phyloP scores from a whole-genome alignment of 2,113 vertebrate genomes.

The Puntigrus tetrazona region DNA sequence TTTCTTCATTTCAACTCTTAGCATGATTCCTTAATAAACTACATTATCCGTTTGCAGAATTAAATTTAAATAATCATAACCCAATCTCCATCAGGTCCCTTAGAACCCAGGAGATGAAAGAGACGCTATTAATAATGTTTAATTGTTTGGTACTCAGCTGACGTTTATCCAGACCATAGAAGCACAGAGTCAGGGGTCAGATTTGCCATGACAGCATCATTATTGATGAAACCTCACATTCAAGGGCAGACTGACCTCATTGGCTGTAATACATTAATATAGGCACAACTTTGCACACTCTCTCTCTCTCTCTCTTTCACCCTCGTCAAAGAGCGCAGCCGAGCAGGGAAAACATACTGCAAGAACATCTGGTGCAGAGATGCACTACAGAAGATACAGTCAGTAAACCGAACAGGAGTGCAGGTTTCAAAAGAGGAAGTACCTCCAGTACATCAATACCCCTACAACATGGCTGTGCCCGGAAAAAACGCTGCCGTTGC shows the following conservation, averaged over 20 bases:
- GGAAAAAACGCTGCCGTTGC: not conserved
- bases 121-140: not conserved
- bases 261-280: not conserved
- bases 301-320: conserved; percentile 9
- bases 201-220: not conserved
- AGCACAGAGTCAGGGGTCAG: not conserved
- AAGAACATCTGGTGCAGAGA: conserved; percentile 50
- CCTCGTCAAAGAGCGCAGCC: conserved; percentile 19
- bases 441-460: conserved; percentile 11
- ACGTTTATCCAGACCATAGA: not conserved
- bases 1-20: not conserved
- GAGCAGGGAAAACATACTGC: conserved; percentile 44
- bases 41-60: not conserved
- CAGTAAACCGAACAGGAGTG: conserved; percentile 11
- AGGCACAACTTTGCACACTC: not conserved
- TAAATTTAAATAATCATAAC: not conserved
- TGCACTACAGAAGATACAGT: conserved; percentile 36
- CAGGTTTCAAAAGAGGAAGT: not conserved
- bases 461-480: not conserved
- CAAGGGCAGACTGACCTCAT: conserved; percentile 18
- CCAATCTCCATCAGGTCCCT: conserved; percentile 18
- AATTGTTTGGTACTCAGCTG: not conserved
- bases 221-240: conserved; percentile 19
- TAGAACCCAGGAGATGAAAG: not conserved
- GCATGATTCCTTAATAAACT: not conserved